Percentiles rank a stretch among this genome's conserved stretches.
Conservation (phyloP, 2,797 vertebrate genomes). For the Sciurus carolinensis region DNA sequence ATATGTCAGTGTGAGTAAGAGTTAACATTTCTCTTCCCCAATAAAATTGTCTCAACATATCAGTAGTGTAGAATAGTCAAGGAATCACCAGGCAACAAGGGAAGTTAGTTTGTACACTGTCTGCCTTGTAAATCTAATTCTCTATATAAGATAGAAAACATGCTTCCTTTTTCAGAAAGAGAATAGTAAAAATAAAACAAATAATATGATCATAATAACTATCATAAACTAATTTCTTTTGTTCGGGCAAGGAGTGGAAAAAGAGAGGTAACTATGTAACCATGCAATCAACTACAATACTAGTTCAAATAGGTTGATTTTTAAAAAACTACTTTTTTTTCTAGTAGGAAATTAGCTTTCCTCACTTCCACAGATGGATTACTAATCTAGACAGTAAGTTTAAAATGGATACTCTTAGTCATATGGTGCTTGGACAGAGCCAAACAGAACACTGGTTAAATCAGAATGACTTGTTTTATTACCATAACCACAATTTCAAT, state of each 20-base stretch:
- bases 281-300: neutral
- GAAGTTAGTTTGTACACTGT: neutral
- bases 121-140: conserved; percentile 13
- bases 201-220: conserved; percentile 33
- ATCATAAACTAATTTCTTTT: conserved; percentile 13
- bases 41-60: neutral
- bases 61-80: neutral
- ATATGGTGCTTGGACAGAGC: neutral
- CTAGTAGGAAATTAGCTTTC: neutral
- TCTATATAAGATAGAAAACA: neutral
- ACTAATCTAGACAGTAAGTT: neutral
- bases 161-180: neutral
- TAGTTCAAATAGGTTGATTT: conserved; percentile 18
- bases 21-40: neutral
- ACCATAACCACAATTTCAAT: neutral
- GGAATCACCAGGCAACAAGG: neutral
- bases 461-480: neutral
- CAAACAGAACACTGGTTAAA: neutral
- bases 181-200: neutral
- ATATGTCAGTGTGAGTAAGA: neutral
- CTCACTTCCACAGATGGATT: conserved; percentile 14
- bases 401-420: neutral
- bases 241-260: neutral
- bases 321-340: conserved; percentile 43
- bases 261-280: neutral